Percentiles rank a stretch among this genome's conserved stretches.
phyloP scores from a whole-genome alignment of 2,888 invertebrate species.

The Cosmorhoe ocellata region DNA sequence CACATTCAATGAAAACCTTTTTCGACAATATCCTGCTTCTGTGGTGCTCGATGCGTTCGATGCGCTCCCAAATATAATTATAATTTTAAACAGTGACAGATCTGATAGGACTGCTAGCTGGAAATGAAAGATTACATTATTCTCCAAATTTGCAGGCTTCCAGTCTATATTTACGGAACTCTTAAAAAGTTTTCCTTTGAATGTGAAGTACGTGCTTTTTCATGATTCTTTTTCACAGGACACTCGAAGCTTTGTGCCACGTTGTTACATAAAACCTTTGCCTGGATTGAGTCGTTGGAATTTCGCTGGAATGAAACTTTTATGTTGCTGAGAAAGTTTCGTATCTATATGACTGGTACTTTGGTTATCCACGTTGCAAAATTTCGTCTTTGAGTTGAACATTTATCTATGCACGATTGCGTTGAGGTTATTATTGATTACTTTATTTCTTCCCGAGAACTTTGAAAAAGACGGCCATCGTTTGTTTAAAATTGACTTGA shows the following conservation, averaged over 20 bases:
- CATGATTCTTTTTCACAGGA: slow-evolving; percentile 26
- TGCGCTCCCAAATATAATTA: too few relatives aligned
- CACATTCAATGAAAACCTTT: too few relatives aligned
- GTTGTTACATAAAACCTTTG: slow-evolving; percentile 20
- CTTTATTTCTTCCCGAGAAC: too few relatives aligned
- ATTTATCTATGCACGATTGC: too few relatives aligned
- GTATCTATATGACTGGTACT: not conserved
- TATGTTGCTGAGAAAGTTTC: not conserved
- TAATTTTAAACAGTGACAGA: too few relatives aligned
- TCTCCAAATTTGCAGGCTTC: not conserved
- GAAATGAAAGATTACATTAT: not conserved
- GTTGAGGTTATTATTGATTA: too few relatives aligned
- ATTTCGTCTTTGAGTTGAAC: too few relatives aligned
- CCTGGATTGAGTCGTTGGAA: slow-evolving; percentile 5
- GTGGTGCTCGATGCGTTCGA: too few relatives aligned
- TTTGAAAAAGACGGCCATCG: too few relatives aligned
- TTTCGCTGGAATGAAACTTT: slow-evolving; percentile 4
- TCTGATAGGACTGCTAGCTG: not conserved
- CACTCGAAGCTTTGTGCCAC: slow-evolving; percentile 15
- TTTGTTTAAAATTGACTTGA: too few relatives aligned
- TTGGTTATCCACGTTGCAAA: too few relatives aligned
- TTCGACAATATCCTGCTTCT: too few relatives aligned
- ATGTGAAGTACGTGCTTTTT: slow-evolving; percentile 27
- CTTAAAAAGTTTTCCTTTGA: slow-evolving; percentile 16
- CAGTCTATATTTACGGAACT: slow-evolving; percentile 6